Conservation (phyloP, 2,113 vertebrate species). For the Castor canadensis region DNA sequence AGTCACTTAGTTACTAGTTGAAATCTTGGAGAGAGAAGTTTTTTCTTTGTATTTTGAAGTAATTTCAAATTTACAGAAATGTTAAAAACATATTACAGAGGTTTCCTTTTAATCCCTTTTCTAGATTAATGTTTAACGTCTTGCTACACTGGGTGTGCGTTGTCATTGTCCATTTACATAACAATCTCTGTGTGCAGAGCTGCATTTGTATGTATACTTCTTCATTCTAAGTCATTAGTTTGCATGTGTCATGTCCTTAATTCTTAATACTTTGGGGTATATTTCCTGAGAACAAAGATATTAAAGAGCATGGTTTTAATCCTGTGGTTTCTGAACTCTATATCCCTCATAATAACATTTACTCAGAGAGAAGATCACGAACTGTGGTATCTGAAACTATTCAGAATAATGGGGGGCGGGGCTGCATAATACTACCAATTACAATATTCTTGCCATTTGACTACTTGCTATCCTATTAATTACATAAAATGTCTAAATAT, state of each 20-base stretch:
- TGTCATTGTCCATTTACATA: not conserved
- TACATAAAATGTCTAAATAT: not conserved
- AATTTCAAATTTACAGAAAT: slow-evolving; percentile 12
- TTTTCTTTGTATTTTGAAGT: not conserved
- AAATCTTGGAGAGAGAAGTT: not conserved
- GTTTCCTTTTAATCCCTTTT: not conserved
- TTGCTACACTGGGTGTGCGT: not conserved
- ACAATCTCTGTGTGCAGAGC: not conserved
- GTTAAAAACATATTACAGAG: not conserved
- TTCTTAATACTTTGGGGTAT: not conserved
- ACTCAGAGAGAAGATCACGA: not conserved
- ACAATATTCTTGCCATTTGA: slow-evolving; percentile 3
- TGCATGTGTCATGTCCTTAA: not conserved
- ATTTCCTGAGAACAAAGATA: not conserved
- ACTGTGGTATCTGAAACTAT: not conserved
- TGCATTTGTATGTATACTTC: not conserved
- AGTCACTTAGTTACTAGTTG: not conserved
- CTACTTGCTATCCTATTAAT: not conserved
- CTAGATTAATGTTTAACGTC: slow-evolving; percentile 2
- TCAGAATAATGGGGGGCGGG: not conserved
- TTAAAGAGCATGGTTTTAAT: not conserved
- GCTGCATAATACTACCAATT: not conserved
- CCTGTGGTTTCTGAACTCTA: not conserved
- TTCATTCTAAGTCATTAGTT: not conserved
- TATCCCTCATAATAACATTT: not conserved